phyloP scores from a whole-genome alignment of 2,797 vertebrate genomes.

The Apogon hyalosoma region DNA sequence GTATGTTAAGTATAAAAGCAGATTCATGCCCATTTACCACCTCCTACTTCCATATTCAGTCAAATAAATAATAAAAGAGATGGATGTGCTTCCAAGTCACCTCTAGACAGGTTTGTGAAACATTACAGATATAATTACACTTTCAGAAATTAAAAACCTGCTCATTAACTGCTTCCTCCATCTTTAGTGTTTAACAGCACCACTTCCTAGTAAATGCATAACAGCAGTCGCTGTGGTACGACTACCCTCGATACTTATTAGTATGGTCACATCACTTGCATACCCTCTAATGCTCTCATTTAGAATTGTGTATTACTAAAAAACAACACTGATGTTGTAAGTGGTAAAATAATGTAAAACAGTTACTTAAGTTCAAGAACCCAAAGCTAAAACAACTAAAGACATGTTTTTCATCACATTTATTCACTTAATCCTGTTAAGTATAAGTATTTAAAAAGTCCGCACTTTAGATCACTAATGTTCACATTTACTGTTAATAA shows the following conservation, averaged over 20 bases:
- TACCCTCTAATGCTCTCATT: conserved; percentile 2
- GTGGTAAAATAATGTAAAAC: too few relatives aligned
- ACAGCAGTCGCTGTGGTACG: not conserved
- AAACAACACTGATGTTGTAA: not conserved
- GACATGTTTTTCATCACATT: too few relatives aligned
- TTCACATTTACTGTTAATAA: not conserved
- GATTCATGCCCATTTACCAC: not conserved
- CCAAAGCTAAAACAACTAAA: too few relatives aligned
- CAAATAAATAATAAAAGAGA: not conserved
- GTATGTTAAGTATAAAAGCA: not conserved
- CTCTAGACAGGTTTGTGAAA: not conserved
- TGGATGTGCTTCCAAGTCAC: too few relatives aligned
- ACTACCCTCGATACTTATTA: not conserved
- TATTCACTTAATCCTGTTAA: too few relatives aligned
- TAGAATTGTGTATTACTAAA: too few relatives aligned
- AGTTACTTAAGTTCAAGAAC: too few relatives aligned
- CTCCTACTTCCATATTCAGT: not conserved
- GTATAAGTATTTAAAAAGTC: too few relatives aligned
- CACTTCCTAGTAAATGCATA: not conserved
- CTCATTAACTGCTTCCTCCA: too few relatives aligned
- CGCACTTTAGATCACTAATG: not conserved
- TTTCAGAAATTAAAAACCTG: not conserved
- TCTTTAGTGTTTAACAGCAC: not conserved
- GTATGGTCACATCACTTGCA: conserved; percentile 3
- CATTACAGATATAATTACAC: not conserved